These are phyloP conservation scores for Uria aalge DNA, from an alignment of 2,113 vertebrate genomes.

Conservation along the genomic window DNA sequence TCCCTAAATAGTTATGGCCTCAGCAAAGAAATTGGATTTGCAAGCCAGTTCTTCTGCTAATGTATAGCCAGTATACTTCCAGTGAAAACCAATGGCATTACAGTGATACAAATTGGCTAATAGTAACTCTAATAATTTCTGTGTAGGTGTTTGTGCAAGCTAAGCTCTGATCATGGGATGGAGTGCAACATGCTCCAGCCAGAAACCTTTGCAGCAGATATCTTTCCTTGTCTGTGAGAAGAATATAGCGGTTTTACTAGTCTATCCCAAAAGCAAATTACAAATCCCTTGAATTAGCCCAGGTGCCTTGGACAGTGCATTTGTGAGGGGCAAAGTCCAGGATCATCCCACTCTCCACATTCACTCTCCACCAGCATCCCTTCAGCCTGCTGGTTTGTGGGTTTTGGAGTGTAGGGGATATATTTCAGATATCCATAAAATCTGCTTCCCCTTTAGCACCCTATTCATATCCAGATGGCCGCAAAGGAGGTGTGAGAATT, in stretches of 20 bases:
- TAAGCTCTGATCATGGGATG: background rate
- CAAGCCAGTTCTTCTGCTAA: background rate
- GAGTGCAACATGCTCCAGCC: accelerated
- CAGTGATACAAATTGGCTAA: background rate
- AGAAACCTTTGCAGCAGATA: background rate
- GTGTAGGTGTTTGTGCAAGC: background rate
- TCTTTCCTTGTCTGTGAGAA: background rate
- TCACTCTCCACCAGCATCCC: background rate
- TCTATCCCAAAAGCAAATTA: background rate
- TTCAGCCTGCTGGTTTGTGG: background rate
- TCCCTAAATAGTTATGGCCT: background rate
- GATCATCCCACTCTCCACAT: background rate
- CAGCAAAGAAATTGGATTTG: background rate
- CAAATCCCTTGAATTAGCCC: background rate
- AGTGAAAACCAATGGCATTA: background rate
- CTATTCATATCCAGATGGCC: background rate
- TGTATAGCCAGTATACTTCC: background rate
- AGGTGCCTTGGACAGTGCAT: background rate
- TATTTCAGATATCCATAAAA: background rate
- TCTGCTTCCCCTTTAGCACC: background rate
- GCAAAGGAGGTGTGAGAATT: background rate
- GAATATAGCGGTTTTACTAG: background rate
- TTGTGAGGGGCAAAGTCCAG: background rate
- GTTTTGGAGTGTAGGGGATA: background rate
- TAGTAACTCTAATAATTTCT: background rate